These are phyloP conservation scores for Raja brachyura DNA, from an alignment of 2,113 vertebrate genomes.

Conservation along the genomic window DNA sequence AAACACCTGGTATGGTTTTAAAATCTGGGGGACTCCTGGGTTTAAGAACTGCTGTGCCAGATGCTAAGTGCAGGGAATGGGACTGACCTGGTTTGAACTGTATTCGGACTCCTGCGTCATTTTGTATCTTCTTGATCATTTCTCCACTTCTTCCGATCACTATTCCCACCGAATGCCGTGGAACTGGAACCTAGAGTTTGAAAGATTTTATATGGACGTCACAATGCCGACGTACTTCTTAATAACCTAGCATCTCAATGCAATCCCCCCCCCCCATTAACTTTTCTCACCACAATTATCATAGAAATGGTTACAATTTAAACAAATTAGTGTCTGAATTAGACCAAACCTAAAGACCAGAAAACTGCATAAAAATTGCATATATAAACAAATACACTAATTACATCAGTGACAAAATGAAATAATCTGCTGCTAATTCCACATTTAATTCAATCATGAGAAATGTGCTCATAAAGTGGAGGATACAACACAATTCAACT, in stretches of 20 bases:
- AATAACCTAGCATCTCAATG: neutral
- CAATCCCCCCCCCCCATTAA: neutral
- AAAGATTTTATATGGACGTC: neutral
- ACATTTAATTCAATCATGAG: too few species aligned
- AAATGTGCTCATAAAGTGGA: too few species aligned
- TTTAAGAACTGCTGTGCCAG: neutral
- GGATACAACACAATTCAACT: too few species aligned
- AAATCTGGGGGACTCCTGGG: neutral
- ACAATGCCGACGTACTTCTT: neutral
- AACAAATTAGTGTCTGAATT: too few species aligned
- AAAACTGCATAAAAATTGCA: too few species aligned
- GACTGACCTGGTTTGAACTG: slow-evolving; percentile 83
- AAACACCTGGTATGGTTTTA: neutral
- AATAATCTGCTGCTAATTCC: neutral
- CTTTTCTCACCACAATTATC: neutral
- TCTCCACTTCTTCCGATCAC: slow-evolving; percentile 82
- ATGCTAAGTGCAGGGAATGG: neutral
- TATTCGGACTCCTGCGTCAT: slow-evolving; percentile 80
- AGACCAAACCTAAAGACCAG: neutral
- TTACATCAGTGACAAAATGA: neutral
- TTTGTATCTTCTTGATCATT: slow-evolving; percentile 94
- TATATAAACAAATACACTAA: too few species aligned
- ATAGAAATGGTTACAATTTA: neutral
- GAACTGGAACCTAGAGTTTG: slow-evolving; percentile 70
- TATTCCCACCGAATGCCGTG: slow-evolving; percentile 81